Evolutionary conservation across 2,113 vertebrate genomes (phyloP).

Genomic region (Istiophorus platypterus): DNA sequence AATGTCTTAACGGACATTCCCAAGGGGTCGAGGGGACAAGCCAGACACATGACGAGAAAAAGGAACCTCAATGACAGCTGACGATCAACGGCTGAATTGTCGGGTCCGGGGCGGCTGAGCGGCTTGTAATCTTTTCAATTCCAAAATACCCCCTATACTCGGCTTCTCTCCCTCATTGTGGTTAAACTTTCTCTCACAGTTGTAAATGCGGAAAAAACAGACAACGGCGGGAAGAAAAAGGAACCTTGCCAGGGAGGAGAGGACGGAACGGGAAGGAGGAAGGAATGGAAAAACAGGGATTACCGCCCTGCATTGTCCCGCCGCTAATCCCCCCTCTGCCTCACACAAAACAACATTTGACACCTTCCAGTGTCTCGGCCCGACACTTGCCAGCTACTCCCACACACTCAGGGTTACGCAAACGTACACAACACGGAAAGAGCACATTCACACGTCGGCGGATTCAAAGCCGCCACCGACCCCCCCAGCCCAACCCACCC

Average conservation of each 20-base stretch:
- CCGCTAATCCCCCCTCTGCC: slow-evolving; percentile 69
- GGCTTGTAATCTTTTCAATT: slow-evolving; percentile 10
- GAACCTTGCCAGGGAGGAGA: slow-evolving; percentile 6
- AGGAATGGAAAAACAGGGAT: slow-evolving; percentile 64
- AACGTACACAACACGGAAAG: slow-evolving; percentile 43
- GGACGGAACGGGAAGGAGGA: slow-evolving; percentile 16
- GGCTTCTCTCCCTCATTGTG: slow-evolving; percentile 25
- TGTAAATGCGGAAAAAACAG: slow-evolving; percentile 39
- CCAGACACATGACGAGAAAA: slow-evolving; percentile 5
- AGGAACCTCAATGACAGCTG: neutral
- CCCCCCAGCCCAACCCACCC: too few relatives aligned
- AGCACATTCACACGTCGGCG: slow-evolving; percentile 23
- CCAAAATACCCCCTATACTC: neutral
- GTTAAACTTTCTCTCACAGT: slow-evolving; percentile 53
- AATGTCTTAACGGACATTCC: neutral
- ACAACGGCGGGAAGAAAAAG: slow-evolving; percentile 22
- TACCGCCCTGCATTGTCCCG: slow-evolving; percentile 68
- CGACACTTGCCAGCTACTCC: slow-evolving; percentile 53
- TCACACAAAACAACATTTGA: slow-evolving; percentile 75
- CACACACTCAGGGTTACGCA: slow-evolving; percentile 56
- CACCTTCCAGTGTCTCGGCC: slow-evolving; percentile 64
- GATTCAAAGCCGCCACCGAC: slow-evolving; percentile 48
- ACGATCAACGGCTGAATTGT: neutral
- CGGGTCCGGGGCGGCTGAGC: neutral
- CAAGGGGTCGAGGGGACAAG: too few relatives aligned